Evolutionary conservation across 2,113 vertebrate species (phyloP).

Genomic region (Neogobius melanostomus): DNA sequence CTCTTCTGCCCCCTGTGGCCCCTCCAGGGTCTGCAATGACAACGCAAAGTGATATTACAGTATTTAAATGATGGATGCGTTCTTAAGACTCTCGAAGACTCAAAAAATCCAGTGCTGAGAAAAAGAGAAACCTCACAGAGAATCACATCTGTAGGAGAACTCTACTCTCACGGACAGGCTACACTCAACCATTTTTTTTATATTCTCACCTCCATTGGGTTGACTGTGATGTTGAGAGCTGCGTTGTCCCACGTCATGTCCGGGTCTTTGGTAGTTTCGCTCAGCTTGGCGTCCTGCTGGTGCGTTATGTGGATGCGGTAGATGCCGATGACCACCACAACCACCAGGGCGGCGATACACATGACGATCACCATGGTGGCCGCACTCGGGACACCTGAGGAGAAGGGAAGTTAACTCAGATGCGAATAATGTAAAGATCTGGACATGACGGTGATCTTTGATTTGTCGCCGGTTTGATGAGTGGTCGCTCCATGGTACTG

Average conservation of each 20-base stretch:
- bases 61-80: no score
- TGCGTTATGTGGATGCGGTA: constrained; percentile 84
- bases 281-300: constrained; percentile 77
- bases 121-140: no score
- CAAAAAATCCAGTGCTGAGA: no score
- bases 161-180: no score
- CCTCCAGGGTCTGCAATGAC: constrained; percentile 81
- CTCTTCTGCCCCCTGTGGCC: constrained; percentile 78
- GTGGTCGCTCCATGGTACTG: no score
- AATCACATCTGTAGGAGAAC: no score
- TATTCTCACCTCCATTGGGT: constrained; percentile 91
- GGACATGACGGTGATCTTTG: no score
- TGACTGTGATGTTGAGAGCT: constrained; percentile 91
- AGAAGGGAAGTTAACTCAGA: background rate
- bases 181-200: no score
- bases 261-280: constrained; percentile 75
- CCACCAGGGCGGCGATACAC: constrained; percentile 86
- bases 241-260: constrained; percentile 90
- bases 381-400: constrained; percentile 85
- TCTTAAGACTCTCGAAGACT: no score
- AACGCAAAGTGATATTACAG: background rate
- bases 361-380: constrained; percentile 84
- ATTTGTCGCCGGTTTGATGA: no score
- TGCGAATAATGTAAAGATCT: no score
- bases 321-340: constrained; percentile 85